Conservation (phyloP, 2,113 vertebrate species). For the Clarias batrachus region DNA sequence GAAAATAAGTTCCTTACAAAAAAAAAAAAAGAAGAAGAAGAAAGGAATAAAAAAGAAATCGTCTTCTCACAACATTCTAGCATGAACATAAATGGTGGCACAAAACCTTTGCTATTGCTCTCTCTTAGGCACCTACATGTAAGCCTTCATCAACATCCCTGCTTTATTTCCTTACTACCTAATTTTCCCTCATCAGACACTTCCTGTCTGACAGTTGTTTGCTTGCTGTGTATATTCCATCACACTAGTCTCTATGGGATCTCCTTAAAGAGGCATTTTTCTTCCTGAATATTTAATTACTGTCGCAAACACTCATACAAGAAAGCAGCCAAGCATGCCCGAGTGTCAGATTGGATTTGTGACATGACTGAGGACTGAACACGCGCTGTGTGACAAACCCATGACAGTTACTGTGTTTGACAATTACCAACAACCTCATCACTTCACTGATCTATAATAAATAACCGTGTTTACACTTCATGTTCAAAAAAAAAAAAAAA, state of each 20-base stretch:
- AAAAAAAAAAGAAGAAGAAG: neutral
- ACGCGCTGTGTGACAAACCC: constrained; percentile 27
- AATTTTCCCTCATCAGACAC: constrained; percentile 25
- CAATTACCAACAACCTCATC: constrained; percentile 32
- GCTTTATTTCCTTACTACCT: constrained; percentile 26
- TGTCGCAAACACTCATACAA: constrained; percentile 41
- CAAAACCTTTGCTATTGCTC: neutral
- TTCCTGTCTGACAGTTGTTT: constrained; percentile 38
- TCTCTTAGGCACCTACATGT: neutral
- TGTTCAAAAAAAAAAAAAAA: neutral
- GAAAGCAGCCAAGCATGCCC: constrained; percentile 33
- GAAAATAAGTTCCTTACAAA: neutral
- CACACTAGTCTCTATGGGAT: constrained; percentile 19
- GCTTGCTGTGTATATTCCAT: constrained; percentile 15
- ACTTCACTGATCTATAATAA: constrained; percentile 27
- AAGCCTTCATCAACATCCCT: neutral
- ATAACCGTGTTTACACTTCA: constrained; percentile 10
- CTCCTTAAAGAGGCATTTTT: constrained; percentile 34
- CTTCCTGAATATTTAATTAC: constrained; percentile 47
- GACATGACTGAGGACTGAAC: constrained; percentile 25
- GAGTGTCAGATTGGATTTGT: constrained; percentile 46
- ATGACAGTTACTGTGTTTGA: constrained; percentile 37
- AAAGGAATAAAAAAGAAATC: neutral
- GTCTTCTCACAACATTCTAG: neutral
- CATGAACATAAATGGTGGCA: neutral